A percentile compares a stretch with the other conserved stretches of the same genome.
Evolutionary conservation across 64 coral and sea anemone genomes (phyloP).

Genomic region (Porites australiensis): DNA sequence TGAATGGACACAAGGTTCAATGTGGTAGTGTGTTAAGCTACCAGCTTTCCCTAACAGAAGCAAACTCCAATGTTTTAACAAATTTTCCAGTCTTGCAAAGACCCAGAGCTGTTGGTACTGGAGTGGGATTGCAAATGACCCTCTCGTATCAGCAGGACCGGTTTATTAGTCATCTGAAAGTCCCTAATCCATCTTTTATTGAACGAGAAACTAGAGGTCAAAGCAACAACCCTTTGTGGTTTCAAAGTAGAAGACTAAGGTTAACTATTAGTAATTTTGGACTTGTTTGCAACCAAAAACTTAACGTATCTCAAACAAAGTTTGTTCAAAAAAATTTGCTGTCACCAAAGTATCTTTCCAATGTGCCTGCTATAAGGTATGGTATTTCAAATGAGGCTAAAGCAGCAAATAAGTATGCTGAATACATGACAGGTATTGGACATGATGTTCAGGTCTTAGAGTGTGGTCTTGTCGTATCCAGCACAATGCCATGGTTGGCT

Average conservation of each 20-base stretch:
- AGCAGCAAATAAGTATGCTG: conserved; percentile 37
- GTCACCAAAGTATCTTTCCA: conserved; percentile 42
- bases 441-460: conserved; percentile 48
- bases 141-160: conserved; percentile 32
- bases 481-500: conserved; percentile 37
- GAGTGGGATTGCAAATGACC: conserved; percentile 33
- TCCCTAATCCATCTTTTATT: conserved; percentile 56
- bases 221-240: conserved; percentile 68
- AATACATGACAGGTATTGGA: conserved; percentile 52
- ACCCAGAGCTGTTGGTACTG: conserved; percentile 17
- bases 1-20: conserved; percentile 51
- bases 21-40: conserved; percentile 71
- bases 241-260: conserved; percentile 56
- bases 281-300: conserved; percentile 71
- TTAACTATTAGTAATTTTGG: conserved; percentile 87
- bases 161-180: conserved; percentile 54
- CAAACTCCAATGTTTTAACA: conserved; percentile 58
- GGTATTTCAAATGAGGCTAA: no score
- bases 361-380: background rate
- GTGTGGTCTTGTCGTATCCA: conserved; percentile 50
- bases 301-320: conserved; percentile 42
- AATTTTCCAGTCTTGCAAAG: conserved; percentile 44
- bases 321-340: conserved; percentile 70
- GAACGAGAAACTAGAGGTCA: conserved; percentile 75
- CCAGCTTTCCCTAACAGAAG: conserved; percentile 66